Percentiles rank a stretch among this genome's conserved stretches.
Evolutionary conservation across 2,113 vertebrate species (phyloP).

Genomic region (Ascaphus truei): DNA sequence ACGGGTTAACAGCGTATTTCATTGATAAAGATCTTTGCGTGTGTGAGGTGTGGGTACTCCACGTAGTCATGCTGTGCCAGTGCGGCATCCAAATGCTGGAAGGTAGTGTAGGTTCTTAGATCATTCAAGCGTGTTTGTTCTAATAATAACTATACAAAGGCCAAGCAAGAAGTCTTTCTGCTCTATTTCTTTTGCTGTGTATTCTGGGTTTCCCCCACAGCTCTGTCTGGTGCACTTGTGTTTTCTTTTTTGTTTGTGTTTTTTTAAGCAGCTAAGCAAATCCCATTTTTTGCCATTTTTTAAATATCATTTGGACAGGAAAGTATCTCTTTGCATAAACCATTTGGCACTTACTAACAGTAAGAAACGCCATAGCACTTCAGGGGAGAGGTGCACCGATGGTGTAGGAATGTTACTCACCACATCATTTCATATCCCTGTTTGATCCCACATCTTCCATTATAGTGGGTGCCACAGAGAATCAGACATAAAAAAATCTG

Average conservation of each 20-base stretch:
- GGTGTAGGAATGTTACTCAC: too few relatives aligned
- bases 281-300: too few relatives aligned
- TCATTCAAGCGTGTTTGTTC: conserved; percentile 48
- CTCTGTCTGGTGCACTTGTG: conserved; percentile 40
- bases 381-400: too few relatives aligned
- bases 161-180: conserved; percentile 57
- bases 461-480: too few relatives aligned
- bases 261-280: too few relatives aligned
- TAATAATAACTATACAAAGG: conserved; percentile 60
- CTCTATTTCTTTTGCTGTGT: conserved; percentile 55
- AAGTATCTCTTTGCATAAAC: too few relatives aligned
- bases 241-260: not conserved
- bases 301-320: too few relatives aligned
- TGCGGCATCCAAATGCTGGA: conserved; percentile 42
- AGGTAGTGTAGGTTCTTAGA: conserved; percentile 43
- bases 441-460: too few relatives aligned
- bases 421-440: too few relatives aligned
- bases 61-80: not conserved
- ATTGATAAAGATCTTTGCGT: not conserved
- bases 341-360: too few relatives aligned
- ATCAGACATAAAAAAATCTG: too few relatives aligned
- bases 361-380: too few relatives aligned
- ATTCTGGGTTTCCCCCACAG: conserved; percentile 34
- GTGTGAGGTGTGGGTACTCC: not conserved
- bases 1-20: not conserved